These are phyloP conservation scores for Cephalotes varians DNA, from an alignment of 2,888 invertebrate genomes.

Conservation along the genomic window DNA sequence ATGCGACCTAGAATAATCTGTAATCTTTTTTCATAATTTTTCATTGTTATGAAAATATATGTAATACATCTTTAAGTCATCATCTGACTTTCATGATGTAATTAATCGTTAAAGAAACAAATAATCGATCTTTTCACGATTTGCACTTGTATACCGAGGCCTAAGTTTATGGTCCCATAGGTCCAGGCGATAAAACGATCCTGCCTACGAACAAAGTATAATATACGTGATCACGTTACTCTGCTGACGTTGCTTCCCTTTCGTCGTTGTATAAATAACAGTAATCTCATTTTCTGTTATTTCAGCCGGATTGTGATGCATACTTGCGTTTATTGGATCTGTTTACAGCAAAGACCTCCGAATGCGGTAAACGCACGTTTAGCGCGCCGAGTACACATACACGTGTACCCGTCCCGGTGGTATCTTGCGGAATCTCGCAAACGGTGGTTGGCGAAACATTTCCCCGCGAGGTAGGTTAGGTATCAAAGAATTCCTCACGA, in stretches of 20 bases:
- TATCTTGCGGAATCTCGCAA: slow-evolving; percentile 50
- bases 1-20: too few relatives aligned
- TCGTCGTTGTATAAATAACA: slow-evolving; percentile 31
- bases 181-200: neutral
- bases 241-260: neutral
- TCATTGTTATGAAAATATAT: too few relatives aligned
- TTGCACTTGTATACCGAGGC: neutral
- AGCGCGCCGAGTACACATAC: neutral
- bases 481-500: slow-evolving; percentile 65
- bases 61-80: too few relatives aligned
- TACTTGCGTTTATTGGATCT: slow-evolving; percentile 30
- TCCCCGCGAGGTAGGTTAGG: slow-evolving; percentile 34
- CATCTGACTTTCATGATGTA: neutral
- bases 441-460: slow-evolving; percentile 56
- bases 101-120: neutral
- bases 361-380: slow-evolving; percentile 39
- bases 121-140: neutral
- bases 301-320: slow-evolving; percentile 20
- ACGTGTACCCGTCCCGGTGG: slow-evolving; percentile 23
- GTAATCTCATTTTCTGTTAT: slow-evolving; percentile 23
- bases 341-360: slow-evolving; percentile 37
- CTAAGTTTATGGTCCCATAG: neutral
- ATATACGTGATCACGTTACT: neutral
- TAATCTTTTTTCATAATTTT: too few relatives aligned
- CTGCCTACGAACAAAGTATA: neutral